Evolutionary conservation across 2,113 vertebrate species (phyloP), one percentile per base, ranked within the genome.

Genomic region (Steatornis caripensis): DNA sequence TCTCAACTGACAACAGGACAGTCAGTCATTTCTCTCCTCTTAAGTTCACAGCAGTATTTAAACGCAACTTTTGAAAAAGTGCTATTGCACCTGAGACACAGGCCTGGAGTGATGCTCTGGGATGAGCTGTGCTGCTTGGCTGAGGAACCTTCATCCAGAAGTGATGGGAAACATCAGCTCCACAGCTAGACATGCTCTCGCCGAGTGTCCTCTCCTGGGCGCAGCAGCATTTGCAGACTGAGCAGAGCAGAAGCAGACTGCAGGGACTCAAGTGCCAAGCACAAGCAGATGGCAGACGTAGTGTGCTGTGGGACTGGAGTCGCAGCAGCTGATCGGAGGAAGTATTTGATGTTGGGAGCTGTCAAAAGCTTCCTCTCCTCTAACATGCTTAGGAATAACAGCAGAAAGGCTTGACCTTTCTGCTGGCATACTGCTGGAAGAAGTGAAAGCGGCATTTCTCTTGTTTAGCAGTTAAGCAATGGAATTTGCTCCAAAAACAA

Each of bases 111-210:
- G 6, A 72, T 34, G 37, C 30, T 22, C 26, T 13, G 7, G 34
- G 39, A 80, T 32, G 8, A 86, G 21, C 24, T 8, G 51, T 1
- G 4, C 5, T 23, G 45, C 41, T 34, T 8, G 48, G n/a, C 2
- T 23, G 70, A 79, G 36, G 30, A 8, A 3, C 12, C 11, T 48
- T 64, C 2, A 0, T 30, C 45, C 36, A 36, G 23, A 30, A 60
- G 37, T 1, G 16, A 51, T 29, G 37, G 32, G 24, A 61, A 86
- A 55, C 29, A 30, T 16, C 34, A 83, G 26, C 39, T 60, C 22
- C 43, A 12, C 1, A 0, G 2, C 55, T 5, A 78, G 43, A 64
- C 16, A 5, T 0, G 0, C 10, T 66, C 32, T 61, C 0, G 0
- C 17, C 0, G 0, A 9, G 7, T 7, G 22, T 53, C 45, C 41